A percentile compares a stretch with the other conserved stretches of the same genome.
Conservation (phyloP, 2,797 vertebrate species). For the Hippoglossus hippoglossus region DNA sequence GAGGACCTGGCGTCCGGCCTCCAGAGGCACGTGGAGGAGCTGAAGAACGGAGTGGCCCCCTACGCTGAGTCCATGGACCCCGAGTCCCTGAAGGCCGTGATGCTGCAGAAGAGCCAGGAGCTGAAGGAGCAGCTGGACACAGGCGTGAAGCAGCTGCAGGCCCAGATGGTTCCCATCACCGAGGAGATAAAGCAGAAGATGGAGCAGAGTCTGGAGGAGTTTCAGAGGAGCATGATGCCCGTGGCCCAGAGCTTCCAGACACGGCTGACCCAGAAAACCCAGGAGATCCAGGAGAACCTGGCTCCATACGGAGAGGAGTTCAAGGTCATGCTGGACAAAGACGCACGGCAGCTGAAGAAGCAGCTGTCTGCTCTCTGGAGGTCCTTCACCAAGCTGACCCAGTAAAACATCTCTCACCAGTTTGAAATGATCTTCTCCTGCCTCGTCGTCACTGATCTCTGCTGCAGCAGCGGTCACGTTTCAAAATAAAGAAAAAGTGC, state of each 20-base stretch:
- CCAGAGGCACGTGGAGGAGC: conserved; percentile 67
- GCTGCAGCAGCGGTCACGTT: too few relatives aligned
- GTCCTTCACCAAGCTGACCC: conserved; percentile 60
- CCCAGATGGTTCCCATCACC: conserved; percentile 72
- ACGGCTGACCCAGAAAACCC: conserved; percentile 66
- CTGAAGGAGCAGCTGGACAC: conserved; percentile 70
- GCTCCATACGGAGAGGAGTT: conserved; percentile 73
- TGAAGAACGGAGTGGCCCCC: conserved; percentile 58
- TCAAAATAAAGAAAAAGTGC: conserved; percentile 18
- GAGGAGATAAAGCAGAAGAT: conserved; percentile 79
- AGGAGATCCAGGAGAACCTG: conserved; percentile 77
- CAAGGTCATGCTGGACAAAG: conserved; percentile 61
- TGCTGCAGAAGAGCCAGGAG: conserved; percentile 75
- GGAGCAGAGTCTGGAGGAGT: conserved; percentile 75
- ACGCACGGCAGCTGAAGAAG: conserved; percentile 64
- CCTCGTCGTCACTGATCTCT: too few relatives aligned
- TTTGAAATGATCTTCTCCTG: too few relatives aligned
- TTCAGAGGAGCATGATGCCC: conserved; percentile 69
- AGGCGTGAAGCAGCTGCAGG: conserved; percentile 66
- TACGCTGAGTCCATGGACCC: conserved; percentile 67
- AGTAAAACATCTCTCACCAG: conserved; percentile 46
- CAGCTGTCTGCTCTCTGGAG: conserved; percentile 70
- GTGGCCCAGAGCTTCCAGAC: conserved; percentile 67
- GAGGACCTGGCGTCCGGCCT: conserved; percentile 59
- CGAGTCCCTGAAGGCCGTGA: conserved; percentile 63